Evolutionary conservation across 2,888 invertebrate species (phyloP).

Genomic region (Clistopyga incitator): DNA sequence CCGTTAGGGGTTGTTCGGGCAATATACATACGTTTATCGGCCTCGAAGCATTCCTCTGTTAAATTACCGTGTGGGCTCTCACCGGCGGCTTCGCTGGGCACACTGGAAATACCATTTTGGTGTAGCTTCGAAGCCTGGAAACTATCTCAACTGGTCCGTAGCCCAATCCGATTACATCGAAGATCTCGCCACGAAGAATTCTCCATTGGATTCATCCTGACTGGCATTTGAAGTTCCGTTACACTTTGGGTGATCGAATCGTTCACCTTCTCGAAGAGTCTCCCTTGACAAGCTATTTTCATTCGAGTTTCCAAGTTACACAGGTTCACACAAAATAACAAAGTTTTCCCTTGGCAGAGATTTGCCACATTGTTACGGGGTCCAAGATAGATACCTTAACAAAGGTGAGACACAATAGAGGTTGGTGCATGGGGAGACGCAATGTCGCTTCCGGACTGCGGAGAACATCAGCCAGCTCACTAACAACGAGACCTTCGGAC

Average conservation of each 20-base stretch:
- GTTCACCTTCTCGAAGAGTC: too few species aligned
- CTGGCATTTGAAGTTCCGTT: too few species aligned
- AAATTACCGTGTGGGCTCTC: constrained; percentile 72
- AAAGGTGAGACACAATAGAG: constrained; percentile 58
- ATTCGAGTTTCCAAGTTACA: constrained; percentile 18
- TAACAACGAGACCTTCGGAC: constrained; percentile 58
- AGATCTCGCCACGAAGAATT: constrained; percentile 27
- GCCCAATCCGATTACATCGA: constrained; percentile 71
- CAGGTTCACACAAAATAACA: constrained; percentile 43
- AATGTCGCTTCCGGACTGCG: constrained; percentile 51
- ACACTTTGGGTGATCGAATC: too few species aligned
- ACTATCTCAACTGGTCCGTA: constrained; percentile 65
- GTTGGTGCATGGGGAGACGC: constrained; percentile 51
- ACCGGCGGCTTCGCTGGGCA: constrained; percentile 53
- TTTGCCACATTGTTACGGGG: constrained; percentile 21
- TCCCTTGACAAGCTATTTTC: constrained; percentile 10
- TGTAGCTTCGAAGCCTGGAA: constrained; percentile 14
- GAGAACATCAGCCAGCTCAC: constrained; percentile 46
- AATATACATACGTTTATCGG: constrained; percentile 76
- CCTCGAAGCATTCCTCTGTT: constrained; percentile 70
- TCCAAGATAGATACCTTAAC: constrained; percentile 29
- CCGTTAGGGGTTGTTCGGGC: constrained; percentile 61
- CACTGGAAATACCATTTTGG: constrained; percentile 74
- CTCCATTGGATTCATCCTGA: not conserved
- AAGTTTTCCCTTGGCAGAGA: constrained; percentile 44